phyloP scores from a whole-genome alignment of 2,797 vertebrate genomes.

The Gallinago nigripennis region DNA sequence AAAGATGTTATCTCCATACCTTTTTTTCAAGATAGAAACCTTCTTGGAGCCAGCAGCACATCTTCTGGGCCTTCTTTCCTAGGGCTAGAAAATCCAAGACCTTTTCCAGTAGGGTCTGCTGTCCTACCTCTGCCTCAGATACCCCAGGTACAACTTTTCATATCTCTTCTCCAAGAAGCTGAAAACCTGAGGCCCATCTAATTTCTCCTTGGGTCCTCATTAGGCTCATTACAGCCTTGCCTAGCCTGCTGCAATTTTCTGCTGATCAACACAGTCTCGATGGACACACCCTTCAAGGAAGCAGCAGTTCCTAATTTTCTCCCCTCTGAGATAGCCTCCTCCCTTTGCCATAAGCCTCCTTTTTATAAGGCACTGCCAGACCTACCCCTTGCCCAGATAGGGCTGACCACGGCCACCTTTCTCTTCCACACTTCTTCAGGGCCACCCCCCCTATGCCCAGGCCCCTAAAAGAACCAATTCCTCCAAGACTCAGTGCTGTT shows the following conservation, averaged over 20 bases:
- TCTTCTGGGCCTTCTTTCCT: not conserved
- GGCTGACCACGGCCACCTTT: not conserved
- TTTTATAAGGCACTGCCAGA: not conserved
- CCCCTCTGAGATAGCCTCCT: not conserved
- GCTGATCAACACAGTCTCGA: constrained; percentile 19
- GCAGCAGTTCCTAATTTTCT: constrained; percentile 43
- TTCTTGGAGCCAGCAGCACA: not conserved
- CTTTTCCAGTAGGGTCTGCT: not conserved
- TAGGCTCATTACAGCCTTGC: constrained; percentile 48
- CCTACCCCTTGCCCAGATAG: not conserved
- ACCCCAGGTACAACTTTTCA: not conserved
- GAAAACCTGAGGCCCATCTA: not conserved
- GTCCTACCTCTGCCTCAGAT: not conserved
- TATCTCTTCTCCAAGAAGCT: not conserved
- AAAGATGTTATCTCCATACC: constrained; percentile 20
- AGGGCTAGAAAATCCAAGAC: not conserved
- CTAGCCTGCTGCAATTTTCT: constrained; percentile 45
- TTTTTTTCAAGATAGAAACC: not conserved
- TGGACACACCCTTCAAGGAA: constrained; percentile 57
- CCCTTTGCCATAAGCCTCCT: constrained; percentile 20
- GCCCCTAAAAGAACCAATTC: not conserved
- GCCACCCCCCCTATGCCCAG: not conserved
- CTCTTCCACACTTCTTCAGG: not conserved
- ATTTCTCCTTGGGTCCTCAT: constrained; percentile 27
- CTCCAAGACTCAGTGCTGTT: not conserved